Percentiles rank a stretch among this genome's conserved stretches.
phyloP scores from a whole-genome alignment of 1,140 invertebrate species.

The Nasonia giraulti region DNA sequence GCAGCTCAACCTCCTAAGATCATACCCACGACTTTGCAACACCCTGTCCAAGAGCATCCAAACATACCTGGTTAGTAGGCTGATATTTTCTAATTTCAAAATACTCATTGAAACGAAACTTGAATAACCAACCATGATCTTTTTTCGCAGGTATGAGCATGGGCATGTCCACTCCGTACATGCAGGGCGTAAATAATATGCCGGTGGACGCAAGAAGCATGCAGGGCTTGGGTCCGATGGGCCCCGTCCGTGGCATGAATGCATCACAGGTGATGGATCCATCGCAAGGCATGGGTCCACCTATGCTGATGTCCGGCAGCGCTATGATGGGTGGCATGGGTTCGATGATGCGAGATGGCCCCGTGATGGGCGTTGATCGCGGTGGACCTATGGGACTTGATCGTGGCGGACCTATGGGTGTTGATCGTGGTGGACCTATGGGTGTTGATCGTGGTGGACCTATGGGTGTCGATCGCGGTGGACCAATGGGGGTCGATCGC shows the following conservation, averaged over 20 bases:
- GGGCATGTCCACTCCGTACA: conserved; percentile 76
- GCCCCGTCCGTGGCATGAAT: neutral
- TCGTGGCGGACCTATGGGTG: conserved; percentile 47
- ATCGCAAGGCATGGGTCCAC: conserved; percentile 58
- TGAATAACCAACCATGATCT: neutral
- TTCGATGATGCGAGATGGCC: conserved; percentile 59
- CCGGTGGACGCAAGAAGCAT: neutral
- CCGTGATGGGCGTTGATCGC: conserved; percentile 30
- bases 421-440: conserved; percentile 22
- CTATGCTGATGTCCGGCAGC: conserved; percentile 73
- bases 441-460: conserved; percentile 48
- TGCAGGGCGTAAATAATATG: conserved; percentile 72
- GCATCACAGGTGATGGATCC: conserved; percentile 2
- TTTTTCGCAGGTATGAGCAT: conserved; percentile 59
- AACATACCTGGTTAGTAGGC: conserved; percentile 31
- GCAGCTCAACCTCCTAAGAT: conserved; percentile 59
- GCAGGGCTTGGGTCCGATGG: conserved; percentile 10
- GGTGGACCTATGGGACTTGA: conserved; percentile 46
- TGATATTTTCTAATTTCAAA: conserved; percentile 44
- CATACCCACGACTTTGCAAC: conserved; percentile 49
- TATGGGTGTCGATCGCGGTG: conserved; percentile 14
- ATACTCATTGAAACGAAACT: neutral
- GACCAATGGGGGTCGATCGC: conserved; percentile 60
- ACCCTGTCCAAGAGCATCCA: conserved; percentile 43
- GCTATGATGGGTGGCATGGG: conserved; percentile 71